Percentiles rank a stretch among this genome's conserved stretches.
Conservation (phyloP, 2,797 vertebrate species). For the Pelodytes ibericus region DNA sequence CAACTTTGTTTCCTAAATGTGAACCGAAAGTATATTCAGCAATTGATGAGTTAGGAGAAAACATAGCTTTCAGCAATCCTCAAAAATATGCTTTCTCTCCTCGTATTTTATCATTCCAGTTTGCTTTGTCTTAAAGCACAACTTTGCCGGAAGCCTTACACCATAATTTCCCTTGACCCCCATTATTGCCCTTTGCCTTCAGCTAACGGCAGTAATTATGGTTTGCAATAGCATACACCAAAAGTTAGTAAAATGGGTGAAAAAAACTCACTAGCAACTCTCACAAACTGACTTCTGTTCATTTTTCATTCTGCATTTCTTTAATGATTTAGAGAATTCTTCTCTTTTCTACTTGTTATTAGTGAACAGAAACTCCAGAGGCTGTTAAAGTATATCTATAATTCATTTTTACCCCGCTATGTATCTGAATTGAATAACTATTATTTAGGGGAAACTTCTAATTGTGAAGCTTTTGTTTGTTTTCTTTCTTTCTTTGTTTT, state of each 20-base stretch:
- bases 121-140: slow-evolving; percentile 25
- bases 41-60: slow-evolving; percentile 2
- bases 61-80: slow-evolving; percentile 24
- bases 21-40: background rate
- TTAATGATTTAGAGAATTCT: slow-evolving; percentile 1
- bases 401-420: background rate
- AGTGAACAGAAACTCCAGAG: background rate
- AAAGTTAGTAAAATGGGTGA: slow-evolving; percentile 28
- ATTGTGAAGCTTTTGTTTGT: background rate
- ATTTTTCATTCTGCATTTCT: background rate
- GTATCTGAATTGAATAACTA: background rate
- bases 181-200: slow-evolving; percentile 46
- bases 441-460: background rate
- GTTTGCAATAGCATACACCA: slow-evolving; percentile 15
- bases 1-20: background rate
- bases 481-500: background rate
- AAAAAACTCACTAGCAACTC: slow-evolving; percentile 7
- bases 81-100: slow-evolving; percentile 22
- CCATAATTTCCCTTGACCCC: slow-evolving; percentile 48
- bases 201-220: slow-evolving; percentile 46
- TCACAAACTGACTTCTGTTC: background rate
- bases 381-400: background rate
- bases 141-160: slow-evolving; percentile 41
- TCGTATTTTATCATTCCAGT: background rate
- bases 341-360: background rate